Base-by-base conservation (phyloP, 2,797 vertebrate genomes). In the Garrulus glandarius region DNA sequence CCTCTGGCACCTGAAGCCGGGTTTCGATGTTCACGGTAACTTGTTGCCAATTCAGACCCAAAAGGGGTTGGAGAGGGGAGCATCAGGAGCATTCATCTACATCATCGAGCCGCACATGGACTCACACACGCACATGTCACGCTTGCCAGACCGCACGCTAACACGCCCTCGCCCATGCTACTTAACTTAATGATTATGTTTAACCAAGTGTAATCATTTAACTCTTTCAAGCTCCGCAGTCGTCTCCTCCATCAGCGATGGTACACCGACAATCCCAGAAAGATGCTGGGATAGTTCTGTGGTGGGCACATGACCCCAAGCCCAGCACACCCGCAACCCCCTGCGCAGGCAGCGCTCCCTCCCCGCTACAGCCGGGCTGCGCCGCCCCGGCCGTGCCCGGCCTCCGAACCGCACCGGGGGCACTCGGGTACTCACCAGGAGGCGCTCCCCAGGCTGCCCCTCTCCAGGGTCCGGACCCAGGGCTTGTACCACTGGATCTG, bases 401-500 rank as follows among this genome's bases (percentile, higher is more conserved):
- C 8, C 52, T 4, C 44, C 27, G 55, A 70, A 3, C 55, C n/a
- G 30, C 64, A 3, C 29, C 15, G 43, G 9, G 16, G 34, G 3
- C 55, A 7, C 32, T 5, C 34, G 34, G 39, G 2, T 2, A 68
- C 98, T 98, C 98, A 99, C 99, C 99, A 99, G 43, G 98, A 98
- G 24, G 98, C 98, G 84, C 97, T 98, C 11, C 98, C 98, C 10
- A 97, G 95, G 24, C 98, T 97, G 59, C 96, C 97, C 32, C 95
- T 94, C 64, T 98, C 98, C 91, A 99, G 77, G 13, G 98, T 98
- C 95, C 98, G 97, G 14, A 84, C 98, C 99, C 99, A 99, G 14
- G 98, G 98, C 69, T 98, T 97, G 96, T 98, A 98, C 99, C 99
- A 99, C 50, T 86, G 78, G 24, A 99, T 94, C 24, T 97, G 94